Evolutionary conservation across 2,797 vertebrate species (phyloP), one percentile per base, ranked within the genome.

Genomic region (Macrochelys suwanniensis): DNA sequence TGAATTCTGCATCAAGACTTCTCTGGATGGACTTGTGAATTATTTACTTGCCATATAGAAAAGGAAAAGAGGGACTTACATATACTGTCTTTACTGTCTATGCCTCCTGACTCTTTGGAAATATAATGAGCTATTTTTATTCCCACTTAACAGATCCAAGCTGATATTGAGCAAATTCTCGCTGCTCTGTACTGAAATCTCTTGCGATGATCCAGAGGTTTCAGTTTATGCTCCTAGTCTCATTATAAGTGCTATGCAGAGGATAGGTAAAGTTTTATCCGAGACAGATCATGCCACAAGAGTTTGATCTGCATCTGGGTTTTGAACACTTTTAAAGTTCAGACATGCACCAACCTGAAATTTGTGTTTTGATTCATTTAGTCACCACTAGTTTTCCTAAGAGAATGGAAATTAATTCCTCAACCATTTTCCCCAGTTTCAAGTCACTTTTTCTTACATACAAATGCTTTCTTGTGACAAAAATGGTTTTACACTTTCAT

Each of bases 281-380:
- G 79, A 89, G 61, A 2, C 0, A 28, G n/a, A 0, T 2, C 12
- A 21, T 7, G 80, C 5, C 1, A 50, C 37, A 3, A 8, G 5
- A 6, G 7, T 6, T 21, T 80, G 6, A 13, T 31, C 54, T 53
- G 6, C 5, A 56, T 4, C 42, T 42, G 42, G 25, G 21, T 74
- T 45, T 74, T 74, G 25, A 74, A 74, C 42, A 26, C 23, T 26
- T 45, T 13, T 13, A 26, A 74, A 45, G 11, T 15, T 74, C 23
- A 13, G 6, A 26, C 15, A 47, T 2, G 42, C 1, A 11, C 6
- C 7, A 56, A 53, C 49, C 37, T 33, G 17, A 2, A 76, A 1
- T 79, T 37, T 76, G 7, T 2, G 0, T n/a, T 74, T 74, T 80
- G 3, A 1, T 37, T 89, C 21, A 84, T 56, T 25, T 26, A 74